A percentile compares a stretch with the other conserved stretches of the same genome.
phyloP scores from a whole-genome alignment of 2,888 invertebrate species.

The Lydus trimaculatus region DNA sequence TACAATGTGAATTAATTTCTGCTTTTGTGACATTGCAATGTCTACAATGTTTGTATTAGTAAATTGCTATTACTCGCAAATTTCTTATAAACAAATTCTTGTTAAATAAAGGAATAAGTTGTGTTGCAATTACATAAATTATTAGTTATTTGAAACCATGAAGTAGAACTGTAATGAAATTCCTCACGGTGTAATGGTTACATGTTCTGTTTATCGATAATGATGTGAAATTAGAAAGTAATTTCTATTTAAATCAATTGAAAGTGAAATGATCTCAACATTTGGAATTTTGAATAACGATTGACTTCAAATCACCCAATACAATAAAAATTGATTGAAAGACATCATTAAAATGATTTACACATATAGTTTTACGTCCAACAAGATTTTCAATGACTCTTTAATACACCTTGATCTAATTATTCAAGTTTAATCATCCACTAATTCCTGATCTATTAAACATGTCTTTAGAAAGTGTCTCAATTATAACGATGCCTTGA shows the following conservation, averaged over 20 bases:
- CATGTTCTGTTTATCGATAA: neutral
- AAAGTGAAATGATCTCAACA: slow-evolving; percentile 2
- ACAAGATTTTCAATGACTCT: neutral
- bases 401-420: slow-evolving; percentile 1
- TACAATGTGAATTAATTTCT: neutral
- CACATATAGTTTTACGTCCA: too few species aligned
- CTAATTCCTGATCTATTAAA: neutral
- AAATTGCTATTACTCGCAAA: neutral
- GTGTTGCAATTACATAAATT: neutral
- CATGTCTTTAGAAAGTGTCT: neutral
- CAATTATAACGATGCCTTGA: neutral
- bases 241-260: neutral
- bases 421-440: neutral
- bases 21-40: neutral
- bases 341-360: neutral
- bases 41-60: neutral
- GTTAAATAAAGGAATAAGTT: neutral
- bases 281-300: neutral
- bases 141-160: neutral
- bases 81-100: neutral
- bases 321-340: too few species aligned
- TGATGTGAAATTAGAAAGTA: neutral
- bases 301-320: too few species aligned
- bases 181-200: neutral
- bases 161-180: neutral